Conservation (phyloP, 2,888 invertebrate species). For the Eilema griseolum region DNA sequence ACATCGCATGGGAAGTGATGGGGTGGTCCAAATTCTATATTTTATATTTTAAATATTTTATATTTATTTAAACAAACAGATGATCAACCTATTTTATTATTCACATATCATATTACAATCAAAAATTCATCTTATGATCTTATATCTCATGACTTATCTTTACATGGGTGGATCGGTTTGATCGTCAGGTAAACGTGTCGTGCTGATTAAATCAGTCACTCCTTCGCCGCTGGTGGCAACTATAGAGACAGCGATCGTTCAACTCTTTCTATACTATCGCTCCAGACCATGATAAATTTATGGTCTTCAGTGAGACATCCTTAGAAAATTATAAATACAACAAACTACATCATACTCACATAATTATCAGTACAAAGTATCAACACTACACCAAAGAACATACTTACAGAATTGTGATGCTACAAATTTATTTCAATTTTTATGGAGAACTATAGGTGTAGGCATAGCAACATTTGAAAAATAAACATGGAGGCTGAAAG, state of each 20-base stretch:
- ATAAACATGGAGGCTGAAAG: background rate
- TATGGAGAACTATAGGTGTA: background rate
- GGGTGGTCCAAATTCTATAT: too few relatives aligned
- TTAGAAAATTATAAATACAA: conserved; percentile 2
- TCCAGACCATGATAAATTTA: background rate
- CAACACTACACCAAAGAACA: background rate
- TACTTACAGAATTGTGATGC: background rate
- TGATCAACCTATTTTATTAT: too few relatives aligned
- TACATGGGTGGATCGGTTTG: background rate
- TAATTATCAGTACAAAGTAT: background rate
- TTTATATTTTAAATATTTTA: too few relatives aligned
- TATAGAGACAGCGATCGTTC: background rate
- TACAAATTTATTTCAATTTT: background rate
- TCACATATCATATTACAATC: too few relatives aligned
- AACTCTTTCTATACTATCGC: background rate
- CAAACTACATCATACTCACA: background rate
- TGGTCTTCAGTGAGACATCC: background rate
- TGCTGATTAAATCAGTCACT: background rate
- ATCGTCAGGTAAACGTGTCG: background rate
- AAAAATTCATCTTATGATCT: background rate
- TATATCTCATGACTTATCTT: too few relatives aligned
- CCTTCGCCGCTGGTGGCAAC: background rate
- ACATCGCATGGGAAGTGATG: too few relatives aligned
- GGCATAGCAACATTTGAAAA: background rate
- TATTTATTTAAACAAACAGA: too few relatives aligned